These are phyloP conservation scores for Oxygymnocypris stewartii DNA, from an alignment of 2,113 vertebrate species.

Conservation along the genomic window DNA sequence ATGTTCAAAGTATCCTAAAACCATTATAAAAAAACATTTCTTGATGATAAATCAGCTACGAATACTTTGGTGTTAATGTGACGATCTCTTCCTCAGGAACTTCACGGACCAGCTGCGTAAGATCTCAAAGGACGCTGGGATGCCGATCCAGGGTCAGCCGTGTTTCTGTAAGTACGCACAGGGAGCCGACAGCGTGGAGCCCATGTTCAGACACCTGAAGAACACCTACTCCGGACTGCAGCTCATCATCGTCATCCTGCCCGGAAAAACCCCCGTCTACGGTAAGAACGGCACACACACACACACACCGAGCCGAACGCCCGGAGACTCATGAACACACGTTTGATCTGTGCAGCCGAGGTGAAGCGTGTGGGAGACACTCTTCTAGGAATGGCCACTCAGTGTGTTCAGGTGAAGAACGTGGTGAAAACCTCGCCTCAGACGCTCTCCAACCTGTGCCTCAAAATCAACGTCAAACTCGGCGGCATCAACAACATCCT, in stretches of 20 bases:
- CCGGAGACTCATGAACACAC: not conserved
- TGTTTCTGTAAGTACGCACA: slow-evolving; percentile 99
- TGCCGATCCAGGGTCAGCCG: slow-evolving; percentile 96
- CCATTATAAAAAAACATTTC: too few relatives aligned
- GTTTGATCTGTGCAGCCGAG: slow-evolving; percentile 78
- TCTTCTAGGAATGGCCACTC: slow-evolving; percentile 96
- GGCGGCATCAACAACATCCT: slow-evolving; percentile 99
- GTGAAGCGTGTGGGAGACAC: slow-evolving; percentile 98
- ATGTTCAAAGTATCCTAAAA: too few relatives aligned
- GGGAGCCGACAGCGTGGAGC: slow-evolving; percentile 96
- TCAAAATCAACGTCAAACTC: slow-evolving; percentile 99
- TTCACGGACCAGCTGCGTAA: slow-evolving; percentile 98
- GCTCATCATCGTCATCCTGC: slow-evolving; percentile 98
- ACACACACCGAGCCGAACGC: not conserved
- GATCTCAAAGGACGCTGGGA: slow-evolving; percentile 97
- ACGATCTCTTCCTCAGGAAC: slow-evolving; percentile 77
- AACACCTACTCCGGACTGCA: slow-evolving; percentile 97
- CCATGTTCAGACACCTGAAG: slow-evolving; percentile 98
- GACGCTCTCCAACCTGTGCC: slow-evolving; percentile 98
- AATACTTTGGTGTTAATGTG: not conserved
- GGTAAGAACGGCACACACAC: slow-evolving; percentile 59
- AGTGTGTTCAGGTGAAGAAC: slow-evolving; percentile 98
- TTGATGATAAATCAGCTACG: not conserved
- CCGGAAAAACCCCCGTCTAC: slow-evolving; percentile 85
- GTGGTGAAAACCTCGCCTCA: slow-evolving; percentile 98